These are phyloP conservation scores for Drosophila lacteicornis DNA, from an alignment of 1,140 invertebrate species.

Conservation along the genomic window DNA sequence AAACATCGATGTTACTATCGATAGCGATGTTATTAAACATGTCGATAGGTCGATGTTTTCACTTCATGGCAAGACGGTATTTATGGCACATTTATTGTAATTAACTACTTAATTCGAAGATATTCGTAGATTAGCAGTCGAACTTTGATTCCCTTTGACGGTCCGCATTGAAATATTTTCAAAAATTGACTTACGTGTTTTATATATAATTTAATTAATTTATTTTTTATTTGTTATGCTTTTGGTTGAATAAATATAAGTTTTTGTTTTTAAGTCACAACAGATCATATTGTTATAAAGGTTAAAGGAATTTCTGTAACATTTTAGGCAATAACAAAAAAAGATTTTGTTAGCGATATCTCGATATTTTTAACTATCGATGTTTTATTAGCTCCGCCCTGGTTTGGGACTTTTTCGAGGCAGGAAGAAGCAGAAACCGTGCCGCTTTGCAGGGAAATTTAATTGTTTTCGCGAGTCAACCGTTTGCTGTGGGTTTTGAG, in stretches of 20 bases:
- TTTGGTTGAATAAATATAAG: not conserved
- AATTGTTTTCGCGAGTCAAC: conserved; percentile 1
- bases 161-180: too few species aligned
- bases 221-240: too few species aligned
- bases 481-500: conserved; percentile 8
- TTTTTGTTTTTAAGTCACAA: not conserved
- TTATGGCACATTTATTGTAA: too few species aligned
- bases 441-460: conserved; percentile 56
- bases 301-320: too few species aligned
- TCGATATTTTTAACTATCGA: conserved; percentile 14
- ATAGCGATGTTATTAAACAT: not conserved
- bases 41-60: not conserved
- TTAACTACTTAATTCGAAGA: too few species aligned
- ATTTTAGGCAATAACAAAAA: not conserved
- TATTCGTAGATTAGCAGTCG: too few species aligned
- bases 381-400: conserved; percentile 28
- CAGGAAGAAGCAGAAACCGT: conserved; percentile 17
- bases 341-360: not conserved
- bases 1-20: not conserved
- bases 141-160: too few species aligned
- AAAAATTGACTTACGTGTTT: too few species aligned
- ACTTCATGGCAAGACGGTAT: not conserved
- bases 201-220: too few species aligned
- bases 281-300: too few species aligned
- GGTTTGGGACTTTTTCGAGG: not conserved